phyloP scores from a whole-genome alignment of 2,113 vertebrate species.

The Psittacara wagleri region DNA sequence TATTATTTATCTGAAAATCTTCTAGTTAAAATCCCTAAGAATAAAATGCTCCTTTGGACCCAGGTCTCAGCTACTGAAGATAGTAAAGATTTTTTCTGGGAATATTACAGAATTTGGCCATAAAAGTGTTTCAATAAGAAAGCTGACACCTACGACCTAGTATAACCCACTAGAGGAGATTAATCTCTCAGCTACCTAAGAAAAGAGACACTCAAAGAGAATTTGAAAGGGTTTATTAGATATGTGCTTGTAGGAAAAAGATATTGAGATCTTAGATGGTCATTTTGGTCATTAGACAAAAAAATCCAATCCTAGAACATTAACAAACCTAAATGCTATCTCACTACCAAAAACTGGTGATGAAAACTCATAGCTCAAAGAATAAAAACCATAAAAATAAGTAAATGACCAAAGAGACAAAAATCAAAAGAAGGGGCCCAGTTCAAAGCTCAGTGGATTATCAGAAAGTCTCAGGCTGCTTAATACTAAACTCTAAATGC shows the following conservation, averaged over 20 bases:
- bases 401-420: neutral
- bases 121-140: neutral
- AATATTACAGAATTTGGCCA: neutral
- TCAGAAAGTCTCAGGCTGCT: neutral
- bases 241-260: rapidly evolving
- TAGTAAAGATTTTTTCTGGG: neutral
- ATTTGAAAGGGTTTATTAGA: neutral
- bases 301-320: rapidly evolving
- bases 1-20: neutral
- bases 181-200: neutral
- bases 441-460: neutral
- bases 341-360: neutral
- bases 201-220: neutral
- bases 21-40: neutral
- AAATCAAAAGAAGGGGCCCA: neutral
- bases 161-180: neutral
- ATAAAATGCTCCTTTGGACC: neutral
- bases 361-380: neutral
- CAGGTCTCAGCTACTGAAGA: neutral
- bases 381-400: neutral
- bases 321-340: neutral
- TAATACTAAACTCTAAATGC: neutral
- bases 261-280: neutral
- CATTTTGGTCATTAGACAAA: neutral
- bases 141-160: neutral